phyloP scores from a whole-genome alignment of 1,140 invertebrate species.

The Drosophila eugracilis region DNA sequence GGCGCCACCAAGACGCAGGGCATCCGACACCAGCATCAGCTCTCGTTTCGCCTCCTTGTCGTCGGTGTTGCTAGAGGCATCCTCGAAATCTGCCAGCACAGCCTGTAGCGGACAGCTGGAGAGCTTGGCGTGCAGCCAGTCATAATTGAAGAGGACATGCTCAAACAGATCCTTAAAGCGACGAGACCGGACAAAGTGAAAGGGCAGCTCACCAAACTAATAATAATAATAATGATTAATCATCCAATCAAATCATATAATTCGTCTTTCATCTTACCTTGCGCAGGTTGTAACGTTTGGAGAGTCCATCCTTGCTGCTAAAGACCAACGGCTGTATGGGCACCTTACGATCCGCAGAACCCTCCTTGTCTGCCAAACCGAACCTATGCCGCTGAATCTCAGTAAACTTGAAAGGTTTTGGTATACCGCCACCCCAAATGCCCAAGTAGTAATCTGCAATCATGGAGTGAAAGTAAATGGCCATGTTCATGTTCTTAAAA shows the following conservation, averaged over 20 bases:
- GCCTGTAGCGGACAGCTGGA: conserved; percentile 97
- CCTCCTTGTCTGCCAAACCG: conserved; percentile 95
- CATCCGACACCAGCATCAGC: conserved; percentile 97
- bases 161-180: conserved; percentile 97
- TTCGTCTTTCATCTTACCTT: conserved; percentile 90
- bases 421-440: conserved; percentile 96
- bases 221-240: no score
- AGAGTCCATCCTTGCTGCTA: conserved; percentile 93
- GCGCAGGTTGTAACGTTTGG: conserved; percentile 93
- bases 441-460: conserved; percentile 99
- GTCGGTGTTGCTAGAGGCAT: conserved; percentile 93
- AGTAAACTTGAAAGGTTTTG: conserved; percentile 98
- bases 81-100: conserved; percentile 97
- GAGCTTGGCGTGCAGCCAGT: conserved; percentile 98
- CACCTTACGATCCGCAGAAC: conserved; percentile 97
- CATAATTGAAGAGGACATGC: conserved; percentile 98
- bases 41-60: conserved; percentile 95
- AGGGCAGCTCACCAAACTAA: conserved; percentile 97
- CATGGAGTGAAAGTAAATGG: conserved; percentile 97
- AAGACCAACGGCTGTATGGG: conserved; percentile 98
- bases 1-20: conserved; percentile 95
- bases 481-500: conserved; percentile 98
- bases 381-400: conserved; percentile 94
- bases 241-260: no score
- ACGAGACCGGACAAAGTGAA: conserved; percentile 95